Base-by-base conservation (phyloP, 92 coral and sea anemone species). In the Ricordea florida region DNA sequence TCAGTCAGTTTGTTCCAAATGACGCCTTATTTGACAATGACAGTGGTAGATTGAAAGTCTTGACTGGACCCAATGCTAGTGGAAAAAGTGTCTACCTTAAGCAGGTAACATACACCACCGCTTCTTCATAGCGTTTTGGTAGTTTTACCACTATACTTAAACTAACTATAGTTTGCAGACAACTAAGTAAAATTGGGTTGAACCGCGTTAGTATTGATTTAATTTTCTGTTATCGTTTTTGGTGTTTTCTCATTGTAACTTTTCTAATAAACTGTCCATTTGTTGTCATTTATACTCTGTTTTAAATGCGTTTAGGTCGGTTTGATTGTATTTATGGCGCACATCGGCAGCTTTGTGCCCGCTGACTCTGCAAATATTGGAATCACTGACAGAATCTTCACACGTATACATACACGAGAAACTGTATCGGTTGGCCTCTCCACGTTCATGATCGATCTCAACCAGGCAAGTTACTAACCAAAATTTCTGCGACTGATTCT, bases 51-150 rank as follows among this genome's bases (percentile, higher is more conserved):
- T 69, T 96, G 90, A 92, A 88, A 46, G 77, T 96, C 14, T 78
- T 96, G 23, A 96, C 99, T 10, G 99, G 99, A 9, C 99, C 99
- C n/a, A 96, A 96, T 80, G 97, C 99, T 35, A 96, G 99, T 37
- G 99, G 99, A 4, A 96, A 96, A 66, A 96, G 99, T 69, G 99
- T 96, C 25, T 96, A 96, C 67, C 96, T 94, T 23, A 94, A 94
- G 50, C 98, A 94, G 92, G 98, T 90, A 56, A 34, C 55, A 21
- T 15, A 38, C 8, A 0, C 14, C n/a, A n/a, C n/a, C n/a, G n/a
- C n/a, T n/a, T n/a, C n/a, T n/a, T n/a, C n/a, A n/a, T n/a, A n/a
- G n/a, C n/a, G n/a, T n/a, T n/a, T n/a, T n/a, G n/a, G n/a, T n/a
- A n/a, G n/a, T n/a, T n/a, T n/a, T n/a, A n/a, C n/a, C n/a, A n/a